Percentiles rank a stretch among this genome's conserved stretches.
These are phyloP conservation scores for Chlorocebus sabaeus DNA, from an alignment of 2,113 vertebrate genomes.

Conservation along the genomic window DNA sequence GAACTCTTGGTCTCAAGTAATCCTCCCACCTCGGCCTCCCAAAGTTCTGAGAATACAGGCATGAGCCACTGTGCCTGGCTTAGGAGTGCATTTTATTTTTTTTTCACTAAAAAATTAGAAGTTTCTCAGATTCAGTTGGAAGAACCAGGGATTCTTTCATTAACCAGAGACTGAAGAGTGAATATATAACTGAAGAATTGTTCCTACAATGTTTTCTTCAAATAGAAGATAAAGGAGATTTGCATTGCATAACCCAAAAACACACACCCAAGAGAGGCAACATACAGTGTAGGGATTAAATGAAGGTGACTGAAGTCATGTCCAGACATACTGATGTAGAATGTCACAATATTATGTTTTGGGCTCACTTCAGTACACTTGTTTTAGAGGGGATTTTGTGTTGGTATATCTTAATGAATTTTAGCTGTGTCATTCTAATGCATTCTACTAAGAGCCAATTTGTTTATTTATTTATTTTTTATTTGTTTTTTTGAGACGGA, in stretches of 20 bases:
- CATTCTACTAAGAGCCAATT: not conserved
- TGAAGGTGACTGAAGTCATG: not conserved
- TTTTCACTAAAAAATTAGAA: conserved; percentile 8
- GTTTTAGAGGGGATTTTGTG: not conserved
- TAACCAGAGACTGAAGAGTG: not conserved
- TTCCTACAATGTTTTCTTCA: not conserved
- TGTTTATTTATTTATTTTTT: not conserved
- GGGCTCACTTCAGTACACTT: not conserved
- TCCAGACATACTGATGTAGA: not conserved
- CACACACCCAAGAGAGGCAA: not conserved
- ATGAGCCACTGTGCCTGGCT: no score
- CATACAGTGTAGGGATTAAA: not conserved
- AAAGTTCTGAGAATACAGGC: no score
- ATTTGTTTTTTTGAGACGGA: no score
- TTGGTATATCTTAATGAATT: not conserved
- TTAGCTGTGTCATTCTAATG: not conserved
- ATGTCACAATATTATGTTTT: not conserved
- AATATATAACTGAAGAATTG: not conserved
- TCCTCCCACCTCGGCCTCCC: no score
- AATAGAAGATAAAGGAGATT: not conserved
- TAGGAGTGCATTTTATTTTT: not conserved
- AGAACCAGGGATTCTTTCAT: not conserved
- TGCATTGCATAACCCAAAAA: not conserved
- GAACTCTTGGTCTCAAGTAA: no score
- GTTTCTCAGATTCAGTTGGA: not conserved